Evolutionary conservation across 2,797 vertebrate species (phyloP).

Genomic region (Protosalanx chinensis): DNA sequence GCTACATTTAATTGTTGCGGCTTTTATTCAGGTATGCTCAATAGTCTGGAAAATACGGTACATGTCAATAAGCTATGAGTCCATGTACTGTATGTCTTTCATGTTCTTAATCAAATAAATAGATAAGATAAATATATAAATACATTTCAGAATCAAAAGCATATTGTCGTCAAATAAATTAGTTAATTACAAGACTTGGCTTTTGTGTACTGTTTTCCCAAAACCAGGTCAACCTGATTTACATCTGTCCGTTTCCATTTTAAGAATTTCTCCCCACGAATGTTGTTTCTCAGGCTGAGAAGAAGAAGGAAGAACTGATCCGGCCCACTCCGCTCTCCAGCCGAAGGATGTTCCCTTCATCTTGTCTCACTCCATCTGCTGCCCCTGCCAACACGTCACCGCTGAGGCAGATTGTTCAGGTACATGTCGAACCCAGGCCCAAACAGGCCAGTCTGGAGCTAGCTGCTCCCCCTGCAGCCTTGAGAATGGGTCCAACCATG

Average conservation of each 20-base stretch:
- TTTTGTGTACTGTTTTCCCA: too few species aligned
- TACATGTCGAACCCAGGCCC: conserved; percentile 68
- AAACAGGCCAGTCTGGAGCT: conserved; percentile 60
- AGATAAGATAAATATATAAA: too few species aligned
- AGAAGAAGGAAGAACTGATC: conserved; percentile 79
- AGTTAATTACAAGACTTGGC: too few species aligned
- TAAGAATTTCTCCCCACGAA: conserved; percentile 26
- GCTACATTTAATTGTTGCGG: too few species aligned
- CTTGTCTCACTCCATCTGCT: conserved; percentile 72
- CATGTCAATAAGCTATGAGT: neutral
- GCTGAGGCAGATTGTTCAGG: conserved; percentile 74
- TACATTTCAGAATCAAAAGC: too few species aligned
- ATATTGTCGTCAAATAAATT: too few species aligned
- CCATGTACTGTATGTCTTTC: too few species aligned
- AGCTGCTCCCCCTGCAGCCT: conserved; percentile 54
- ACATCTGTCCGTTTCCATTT: neutral
- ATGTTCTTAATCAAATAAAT: too few species aligned
- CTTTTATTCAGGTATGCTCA: too few species aligned
- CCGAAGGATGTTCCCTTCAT: conserved; percentile 79
- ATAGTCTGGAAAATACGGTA: neutral
- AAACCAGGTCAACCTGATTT: neutral
- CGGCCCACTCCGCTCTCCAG: conserved; percentile 72
- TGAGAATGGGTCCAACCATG: conserved; percentile 62
- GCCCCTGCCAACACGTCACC: conserved; percentile 75
- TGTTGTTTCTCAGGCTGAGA: conserved; percentile 67